Evolutionary conservation across 2,113 vertebrate genomes (phyloP), one percentile per base, ranked within the genome.

Genomic region (Chionomys nivalis): DNA sequence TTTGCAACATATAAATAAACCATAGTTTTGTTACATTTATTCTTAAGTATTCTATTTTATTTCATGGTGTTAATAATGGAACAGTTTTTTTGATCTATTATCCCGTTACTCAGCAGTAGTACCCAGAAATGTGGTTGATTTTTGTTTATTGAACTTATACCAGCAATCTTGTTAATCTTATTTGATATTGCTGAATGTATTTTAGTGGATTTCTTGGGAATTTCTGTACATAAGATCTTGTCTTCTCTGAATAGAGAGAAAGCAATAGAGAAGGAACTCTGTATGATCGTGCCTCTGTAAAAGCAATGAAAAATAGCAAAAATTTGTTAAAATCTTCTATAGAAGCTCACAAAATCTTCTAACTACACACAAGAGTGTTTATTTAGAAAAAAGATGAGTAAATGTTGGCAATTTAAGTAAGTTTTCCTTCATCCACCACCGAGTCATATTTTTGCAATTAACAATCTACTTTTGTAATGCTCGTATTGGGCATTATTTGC

Each of bases 351-450:
- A n/a, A 44, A 90, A 70, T 19, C 2, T 39, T 19, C 2, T 39
- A 91, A 66, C 33, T 91, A 63, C 13, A 28, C 12, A 47, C 12
- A 33, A 39, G 58, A 92, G 77, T 63, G 8, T 17, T 94, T 87
- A 76, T 86, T 95, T 31, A 83, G 89, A 65, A 76, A 76, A 92
- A 92, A 94, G 70, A 90, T 23, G 52, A 13, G 10, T 94, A 52
- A 68, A 42, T 86, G 36, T 28, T 73, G 75, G 42, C 28, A 77
- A 94, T 76, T 94, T 66, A 72, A 47, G 49, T 66, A 68, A 68
- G 63, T 70, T 66, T 90, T 7, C 11, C 94, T 85, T 91, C 42
- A 91, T 63, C 24, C 3, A 92, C 26, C 26, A 89, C 16, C 92
- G 61, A 73, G 9, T 75, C 61, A 58, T 66, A 49, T 36, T 16